A percentile compares a stretch with the other conserved stretches of the same genome.
These are phyloP conservation scores for Scomber japonicus DNA, from an alignment of 2,113 vertebrate genomes.

Conservation along the genomic window DNA sequence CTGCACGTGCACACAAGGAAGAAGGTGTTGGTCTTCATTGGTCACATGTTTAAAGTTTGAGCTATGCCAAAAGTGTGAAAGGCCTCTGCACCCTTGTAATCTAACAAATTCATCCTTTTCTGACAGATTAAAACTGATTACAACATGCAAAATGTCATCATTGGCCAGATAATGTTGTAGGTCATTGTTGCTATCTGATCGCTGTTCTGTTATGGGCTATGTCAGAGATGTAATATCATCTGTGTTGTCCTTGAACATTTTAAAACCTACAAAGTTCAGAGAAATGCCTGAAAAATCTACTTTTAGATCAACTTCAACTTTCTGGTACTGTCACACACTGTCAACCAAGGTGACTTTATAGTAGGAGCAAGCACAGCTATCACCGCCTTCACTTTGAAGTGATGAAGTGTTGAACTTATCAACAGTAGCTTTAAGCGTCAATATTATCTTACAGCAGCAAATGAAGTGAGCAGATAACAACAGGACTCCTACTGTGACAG, in stretches of 20 bases:
- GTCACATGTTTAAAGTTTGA: too few species aligned
- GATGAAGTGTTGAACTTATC: constrained; percentile 9
- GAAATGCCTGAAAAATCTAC: background rate
- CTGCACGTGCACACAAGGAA: too few species aligned
- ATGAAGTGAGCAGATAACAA: constrained; percentile 42
- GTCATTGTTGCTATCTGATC: too few species aligned
- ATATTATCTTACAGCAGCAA: constrained; percentile 1
- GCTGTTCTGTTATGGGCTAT: background rate
- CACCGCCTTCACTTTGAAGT: constrained; percentile 10
- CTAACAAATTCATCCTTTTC: too few species aligned
- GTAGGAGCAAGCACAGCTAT: background rate
- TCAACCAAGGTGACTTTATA: background rate
- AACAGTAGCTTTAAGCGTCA: constrained; percentile 22
- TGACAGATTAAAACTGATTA: too few species aligned
- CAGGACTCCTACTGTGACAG: constrained; percentile 26
- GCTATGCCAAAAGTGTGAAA: too few species aligned
- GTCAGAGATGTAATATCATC: background rate
- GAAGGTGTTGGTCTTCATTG: too few species aligned
- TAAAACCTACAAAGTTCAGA: background rate
- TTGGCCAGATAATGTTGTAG: too few species aligned
- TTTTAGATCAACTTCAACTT: background rate
- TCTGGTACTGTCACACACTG: background rate
- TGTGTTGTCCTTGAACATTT: background rate
- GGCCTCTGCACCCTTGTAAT: too few species aligned
- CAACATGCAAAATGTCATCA: too few species aligned